Percentiles rank a stretch among this genome's conserved stretches.
Conservation (phyloP, 2,888 invertebrate species). For the Macropis europaea region DNA sequence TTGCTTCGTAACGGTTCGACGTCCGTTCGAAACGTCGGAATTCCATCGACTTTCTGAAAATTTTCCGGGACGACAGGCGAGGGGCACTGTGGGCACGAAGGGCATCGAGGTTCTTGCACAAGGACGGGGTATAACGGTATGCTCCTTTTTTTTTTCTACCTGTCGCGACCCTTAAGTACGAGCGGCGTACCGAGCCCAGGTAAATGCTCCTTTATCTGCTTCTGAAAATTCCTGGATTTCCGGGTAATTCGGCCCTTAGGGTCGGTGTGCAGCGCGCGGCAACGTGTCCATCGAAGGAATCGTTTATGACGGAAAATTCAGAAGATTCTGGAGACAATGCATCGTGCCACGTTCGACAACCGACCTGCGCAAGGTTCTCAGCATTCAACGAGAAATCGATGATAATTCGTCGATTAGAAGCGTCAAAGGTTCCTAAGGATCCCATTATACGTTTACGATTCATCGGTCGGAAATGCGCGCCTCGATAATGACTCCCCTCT, state of each 20-base stretch:
- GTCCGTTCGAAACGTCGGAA: not conserved
- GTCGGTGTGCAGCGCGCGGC: no score
- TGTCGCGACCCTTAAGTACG: constrained; percentile 47
- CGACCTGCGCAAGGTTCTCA: not conserved
- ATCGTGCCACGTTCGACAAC: not conserved
- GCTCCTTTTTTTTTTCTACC: constrained; percentile 52
- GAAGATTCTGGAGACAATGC: not conserved
- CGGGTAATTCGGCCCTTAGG: not conserved
- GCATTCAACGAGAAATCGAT: constrained; percentile 8
- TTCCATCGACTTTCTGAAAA: constrained; percentile 1
- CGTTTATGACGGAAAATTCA: constrained; percentile 25
- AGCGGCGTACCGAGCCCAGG: constrained; percentile 13
- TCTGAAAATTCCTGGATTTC: constrained; percentile 31
- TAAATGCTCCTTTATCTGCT: constrained; percentile 34
- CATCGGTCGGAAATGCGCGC: constrained; percentile 16
- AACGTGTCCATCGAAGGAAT: not conserved
- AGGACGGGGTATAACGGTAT: constrained; percentile 49
- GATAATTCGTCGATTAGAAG: constrained; percentile 32
- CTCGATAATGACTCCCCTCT: constrained; percentile 15
- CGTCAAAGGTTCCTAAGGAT: constrained; percentile 1
- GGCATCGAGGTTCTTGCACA: not conserved
- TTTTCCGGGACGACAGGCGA: not conserved
- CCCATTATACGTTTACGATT: constrained; percentile 30
- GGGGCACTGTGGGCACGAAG: not conserved
- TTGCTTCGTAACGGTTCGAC: no score